Conservation (phyloP, 92 coral and sea anemone genomes). For the Porites divaricata region DNA sequence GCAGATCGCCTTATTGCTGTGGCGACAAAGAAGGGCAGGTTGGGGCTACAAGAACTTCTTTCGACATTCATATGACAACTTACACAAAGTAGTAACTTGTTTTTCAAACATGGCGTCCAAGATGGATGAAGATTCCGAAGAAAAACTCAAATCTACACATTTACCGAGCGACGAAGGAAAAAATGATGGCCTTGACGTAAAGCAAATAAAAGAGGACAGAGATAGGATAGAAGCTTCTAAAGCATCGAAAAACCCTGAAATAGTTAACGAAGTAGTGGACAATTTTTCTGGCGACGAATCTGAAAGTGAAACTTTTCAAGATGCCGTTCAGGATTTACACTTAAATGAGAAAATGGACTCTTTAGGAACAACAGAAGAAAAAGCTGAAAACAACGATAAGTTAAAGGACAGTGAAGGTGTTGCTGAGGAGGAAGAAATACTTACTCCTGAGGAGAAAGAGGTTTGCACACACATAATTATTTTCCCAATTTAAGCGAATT, state of each 20-base stretch:
- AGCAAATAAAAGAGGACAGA: constrained; percentile 5
- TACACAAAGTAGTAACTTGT: neutral
- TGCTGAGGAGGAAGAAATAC: constrained; percentile 67
- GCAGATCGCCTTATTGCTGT: no score
- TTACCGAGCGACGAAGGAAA: neutral
- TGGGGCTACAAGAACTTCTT: no score
- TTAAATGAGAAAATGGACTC: constrained; percentile 10
- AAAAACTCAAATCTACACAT: constrained; percentile 14
- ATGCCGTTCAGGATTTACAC: constrained; percentile 46
- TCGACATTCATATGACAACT: neutral
- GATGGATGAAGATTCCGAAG: constrained; percentile 30
- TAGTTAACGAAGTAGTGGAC: constrained; percentile 15
- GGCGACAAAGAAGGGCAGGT: neutral
- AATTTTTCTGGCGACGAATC: constrained; percentile 26
- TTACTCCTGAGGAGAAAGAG: constrained; percentile 85
- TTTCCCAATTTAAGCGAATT: neutral
- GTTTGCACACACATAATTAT: constrained; percentile 29
- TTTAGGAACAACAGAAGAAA: constrained; percentile 18
- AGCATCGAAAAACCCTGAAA: constrained; percentile 7
- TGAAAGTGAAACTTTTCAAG: constrained; percentile 54
- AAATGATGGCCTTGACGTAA: neutral
- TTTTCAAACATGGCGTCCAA: constrained; percentile 63
- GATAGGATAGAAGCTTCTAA: neutral
- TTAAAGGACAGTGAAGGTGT: constrained; percentile 52
- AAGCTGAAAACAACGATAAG: constrained; percentile 36